phyloP scores from a whole-genome alignment of 92 coral and sea anemone genomes.

The Actinostola sp. region DNA sequence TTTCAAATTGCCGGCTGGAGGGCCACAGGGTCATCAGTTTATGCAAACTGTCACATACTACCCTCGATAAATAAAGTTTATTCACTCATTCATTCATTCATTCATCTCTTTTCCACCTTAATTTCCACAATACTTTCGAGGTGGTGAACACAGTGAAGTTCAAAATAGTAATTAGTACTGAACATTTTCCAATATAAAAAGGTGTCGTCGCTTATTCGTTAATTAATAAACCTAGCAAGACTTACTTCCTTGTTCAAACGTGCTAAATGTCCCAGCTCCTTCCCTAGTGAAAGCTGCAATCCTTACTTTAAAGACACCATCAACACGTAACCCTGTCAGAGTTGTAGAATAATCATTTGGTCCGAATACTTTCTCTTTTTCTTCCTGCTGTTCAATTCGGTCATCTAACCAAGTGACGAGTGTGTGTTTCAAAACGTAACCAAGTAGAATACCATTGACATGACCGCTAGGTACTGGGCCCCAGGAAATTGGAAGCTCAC shows the following conservation, averaged over 20 bases:
- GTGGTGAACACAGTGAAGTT: too few species aligned
- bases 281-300: constrained; percentile 60
- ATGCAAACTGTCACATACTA: too few species aligned
- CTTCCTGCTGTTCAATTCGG: constrained; percentile 3
- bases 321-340: constrained; percentile 14
- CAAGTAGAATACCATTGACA: constrained; percentile 55
- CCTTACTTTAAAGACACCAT: constrained; percentile 43
- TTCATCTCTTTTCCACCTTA: too few species aligned
- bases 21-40: too few species aligned
- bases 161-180: too few species aligned
- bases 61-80: too few species aligned
- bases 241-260: constrained; percentile 34
- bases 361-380: constrained; percentile 13
- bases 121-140: too few species aligned
- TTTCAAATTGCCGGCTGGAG: too few species aligned
- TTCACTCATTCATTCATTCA: too few species aligned
- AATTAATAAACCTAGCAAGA: neutral
- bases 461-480: constrained; percentile 48
- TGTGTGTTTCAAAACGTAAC: constrained; percentile 49
- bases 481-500: constrained; percentile 44
- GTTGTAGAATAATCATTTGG: constrained; percentile 5
- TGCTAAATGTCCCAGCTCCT: constrained; percentile 60
- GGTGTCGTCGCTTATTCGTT: neutral
- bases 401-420: constrained; percentile 44
- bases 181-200: too few species aligned